Conservation (phyloP, 2,888 invertebrate genomes). For the Xanthia icteritia region DNA sequence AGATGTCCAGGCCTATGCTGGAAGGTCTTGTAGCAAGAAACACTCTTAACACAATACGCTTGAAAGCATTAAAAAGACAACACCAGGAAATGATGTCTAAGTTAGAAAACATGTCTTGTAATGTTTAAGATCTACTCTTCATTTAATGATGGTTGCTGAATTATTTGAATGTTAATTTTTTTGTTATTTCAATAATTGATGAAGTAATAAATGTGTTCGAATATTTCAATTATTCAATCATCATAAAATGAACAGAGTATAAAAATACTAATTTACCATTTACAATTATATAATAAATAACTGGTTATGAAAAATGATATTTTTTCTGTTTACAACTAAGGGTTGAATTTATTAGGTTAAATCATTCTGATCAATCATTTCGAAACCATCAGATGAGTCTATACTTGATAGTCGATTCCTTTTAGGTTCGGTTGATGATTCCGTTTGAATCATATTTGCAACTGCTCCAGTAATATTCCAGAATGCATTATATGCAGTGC, state of each 20-base stretch:
- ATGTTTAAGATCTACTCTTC: conserved; percentile 67
- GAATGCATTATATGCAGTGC: conserved; percentile 82
- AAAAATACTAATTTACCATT: conserved; percentile 24
- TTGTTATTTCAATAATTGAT: conserved; percentile 6
- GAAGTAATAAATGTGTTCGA: neutral
- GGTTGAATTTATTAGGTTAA: conserved; percentile 72
- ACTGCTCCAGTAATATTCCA: conserved; percentile 83
- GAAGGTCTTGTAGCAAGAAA: conserved; percentile 87
- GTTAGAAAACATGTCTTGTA: conserved; percentile 82
- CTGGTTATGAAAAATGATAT: conserved; percentile 48
- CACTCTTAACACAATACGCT: conserved; percentile 81
- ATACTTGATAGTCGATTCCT: conserved; percentile 81
- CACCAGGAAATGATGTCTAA: conserved; percentile 86
- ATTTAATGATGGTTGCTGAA: conserved; percentile 17
- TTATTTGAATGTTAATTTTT: neutral
- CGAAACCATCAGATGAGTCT: conserved; percentile 88
- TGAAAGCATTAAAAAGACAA: conserved; percentile 86
- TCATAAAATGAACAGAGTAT: conserved; percentile 26
- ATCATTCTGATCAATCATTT: conserved; percentile 87
- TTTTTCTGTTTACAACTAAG: conserved; percentile 22
- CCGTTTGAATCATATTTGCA: conserved; percentile 79
- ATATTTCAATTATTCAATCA: conserved; percentile 10
- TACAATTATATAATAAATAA: conserved; percentile 56
- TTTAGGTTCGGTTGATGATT: conserved; percentile 75
- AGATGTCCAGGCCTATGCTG: conserved; percentile 89